Percentiles rank a stretch among this genome's conserved stretches.
Evolutionary conservation across 2,797 vertebrate species (phyloP).

Genomic region (Cygnus olor): DNA sequence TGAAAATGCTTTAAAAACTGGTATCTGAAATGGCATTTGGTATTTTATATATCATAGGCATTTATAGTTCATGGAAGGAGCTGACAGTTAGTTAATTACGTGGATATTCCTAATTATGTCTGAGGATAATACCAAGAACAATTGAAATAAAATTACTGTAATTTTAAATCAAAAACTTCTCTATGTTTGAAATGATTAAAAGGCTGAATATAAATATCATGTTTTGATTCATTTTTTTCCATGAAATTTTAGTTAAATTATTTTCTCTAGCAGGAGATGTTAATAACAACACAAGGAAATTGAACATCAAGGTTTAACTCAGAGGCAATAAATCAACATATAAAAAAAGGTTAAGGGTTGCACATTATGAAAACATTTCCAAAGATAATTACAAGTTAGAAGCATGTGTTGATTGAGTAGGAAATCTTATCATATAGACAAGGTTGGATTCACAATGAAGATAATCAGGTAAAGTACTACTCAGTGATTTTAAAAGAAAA

Average conservation of each 20-base stretch:
- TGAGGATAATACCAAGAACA: conserved; percentile 47
- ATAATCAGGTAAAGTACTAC: neutral
- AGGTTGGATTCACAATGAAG: conserved; percentile 1
- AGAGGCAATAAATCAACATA: conserved; percentile 54
- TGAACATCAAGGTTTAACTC: conserved; percentile 44
- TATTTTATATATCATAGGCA: neutral
- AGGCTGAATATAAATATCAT: neutral
- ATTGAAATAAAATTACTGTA: conserved; percentile 40
- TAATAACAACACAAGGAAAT: conserved; percentile 41
- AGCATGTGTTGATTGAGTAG: conserved; percentile 49
- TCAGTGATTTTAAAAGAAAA: neutral
- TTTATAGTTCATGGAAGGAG: neutral
- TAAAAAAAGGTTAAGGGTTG: conserved; percentile 51
- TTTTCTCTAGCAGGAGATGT: conserved; percentile 21
- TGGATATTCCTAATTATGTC: conserved; percentile 31
- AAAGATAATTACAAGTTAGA: conserved; percentile 57
- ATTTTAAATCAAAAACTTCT: conserved; percentile 45
- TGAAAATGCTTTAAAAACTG: neutral
- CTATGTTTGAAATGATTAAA: conserved; percentile 6
- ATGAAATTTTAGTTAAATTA: conserved; percentile 10
- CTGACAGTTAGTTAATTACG: neutral
- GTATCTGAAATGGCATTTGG: neutral
- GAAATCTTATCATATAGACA: neutral
- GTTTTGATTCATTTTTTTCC: conserved; percentile 45
- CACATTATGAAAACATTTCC: conserved; percentile 30